These are phyloP conservation scores for Tokudaia tokunoshimensis DNA, from an alignment of 2,797 vertebrate species.

Conservation along the genomic window DNA sequence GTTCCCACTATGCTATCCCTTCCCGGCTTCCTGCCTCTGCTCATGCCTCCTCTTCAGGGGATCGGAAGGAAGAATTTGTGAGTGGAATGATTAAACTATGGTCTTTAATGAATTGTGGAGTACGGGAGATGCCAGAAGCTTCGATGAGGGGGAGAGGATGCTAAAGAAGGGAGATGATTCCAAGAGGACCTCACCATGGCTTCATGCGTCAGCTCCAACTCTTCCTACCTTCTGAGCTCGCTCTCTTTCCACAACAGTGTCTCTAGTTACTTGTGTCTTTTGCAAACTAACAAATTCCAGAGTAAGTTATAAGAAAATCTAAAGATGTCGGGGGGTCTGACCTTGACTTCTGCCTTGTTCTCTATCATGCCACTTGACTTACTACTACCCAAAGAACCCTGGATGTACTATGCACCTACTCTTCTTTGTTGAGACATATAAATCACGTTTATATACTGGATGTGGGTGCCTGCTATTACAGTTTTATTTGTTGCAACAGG, in stretches of 20 bases:
- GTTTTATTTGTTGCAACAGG: conserved; percentile 21
- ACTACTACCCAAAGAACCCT: neutral
- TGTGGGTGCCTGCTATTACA: neutral
- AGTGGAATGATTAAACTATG: neutral
- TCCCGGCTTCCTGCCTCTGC: neutral
- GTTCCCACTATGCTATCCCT: neutral
- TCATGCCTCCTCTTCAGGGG: neutral
- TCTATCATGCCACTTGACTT: neutral
- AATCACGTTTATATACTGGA: conserved; percentile 11
- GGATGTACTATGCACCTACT: neutral
- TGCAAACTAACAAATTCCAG: conserved; percentile 43
- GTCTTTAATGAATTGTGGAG: conserved; percentile 1
- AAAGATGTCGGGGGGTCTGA: neutral
- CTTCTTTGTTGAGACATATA: neutral
- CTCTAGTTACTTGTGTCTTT: conserved; percentile 4
- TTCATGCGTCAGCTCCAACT: neutral
- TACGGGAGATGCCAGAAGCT: neutral
- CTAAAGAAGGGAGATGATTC: neutral
- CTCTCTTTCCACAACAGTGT: neutral
- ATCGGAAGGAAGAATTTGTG: neutral
- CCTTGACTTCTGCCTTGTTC: neutral
- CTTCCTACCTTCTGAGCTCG: neutral
- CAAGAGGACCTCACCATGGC: neutral
- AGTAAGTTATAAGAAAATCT: neutral
- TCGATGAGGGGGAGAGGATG: neutral